Percentiles rank a stretch among this genome's conserved stretches.
These are phyloP conservation scores for Melolontha melolontha DNA, from an alignment of 2,888 invertebrate genomes.

Conservation along the genomic window DNA sequence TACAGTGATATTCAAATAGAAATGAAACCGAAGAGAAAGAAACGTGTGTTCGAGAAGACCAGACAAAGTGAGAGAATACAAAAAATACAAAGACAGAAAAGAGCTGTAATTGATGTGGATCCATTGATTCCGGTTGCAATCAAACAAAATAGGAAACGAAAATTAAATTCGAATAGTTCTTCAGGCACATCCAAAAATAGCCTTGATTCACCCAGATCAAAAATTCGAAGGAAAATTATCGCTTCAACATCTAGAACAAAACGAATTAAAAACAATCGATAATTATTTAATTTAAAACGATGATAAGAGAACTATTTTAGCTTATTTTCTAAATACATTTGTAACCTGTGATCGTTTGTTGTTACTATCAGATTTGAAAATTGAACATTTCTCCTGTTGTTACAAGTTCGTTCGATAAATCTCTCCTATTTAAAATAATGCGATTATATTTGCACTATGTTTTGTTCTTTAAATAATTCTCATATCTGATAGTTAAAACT, in stretches of 20 bases:
- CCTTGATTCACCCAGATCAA: constrained; percentile 55
- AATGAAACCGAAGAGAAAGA: constrained; percentile 48
- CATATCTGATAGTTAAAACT: constrained; percentile 44
- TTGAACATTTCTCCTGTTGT: constrained; percentile 25
- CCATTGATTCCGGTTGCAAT: constrained; percentile 51
- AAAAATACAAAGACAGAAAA: constrained; percentile 55
- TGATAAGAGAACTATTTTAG: constrained; percentile 26
- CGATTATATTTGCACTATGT: constrained; percentile 1
- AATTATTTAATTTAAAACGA: constrained; percentile 30
- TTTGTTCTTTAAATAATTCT: constrained; percentile 32
- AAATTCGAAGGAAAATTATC: constrained; percentile 57
- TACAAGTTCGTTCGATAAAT: constrained; percentile 15
- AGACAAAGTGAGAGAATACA: constrained; percentile 63
- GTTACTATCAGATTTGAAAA: constrained; percentile 44
- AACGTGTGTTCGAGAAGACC: constrained; percentile 56
- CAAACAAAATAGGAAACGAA: constrained; percentile 55
- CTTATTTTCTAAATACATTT: constrained; percentile 36
- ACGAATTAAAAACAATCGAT: constrained; percentile 41
- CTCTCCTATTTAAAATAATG: constrained; percentile 16
- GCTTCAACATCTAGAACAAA: constrained; percentile 42
- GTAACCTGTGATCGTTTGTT: constrained; percentile 46
- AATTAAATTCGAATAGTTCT: constrained; percentile 45
- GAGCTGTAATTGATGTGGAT: constrained; percentile 58
- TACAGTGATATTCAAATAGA: constrained; percentile 50
- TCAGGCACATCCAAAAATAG: constrained; percentile 26